A percentile compares a stretch with the other conserved stretches of the same genome.
Conservation (phyloP, 23 tunicate genomes). For the Phallusia fumigata region DNA sequence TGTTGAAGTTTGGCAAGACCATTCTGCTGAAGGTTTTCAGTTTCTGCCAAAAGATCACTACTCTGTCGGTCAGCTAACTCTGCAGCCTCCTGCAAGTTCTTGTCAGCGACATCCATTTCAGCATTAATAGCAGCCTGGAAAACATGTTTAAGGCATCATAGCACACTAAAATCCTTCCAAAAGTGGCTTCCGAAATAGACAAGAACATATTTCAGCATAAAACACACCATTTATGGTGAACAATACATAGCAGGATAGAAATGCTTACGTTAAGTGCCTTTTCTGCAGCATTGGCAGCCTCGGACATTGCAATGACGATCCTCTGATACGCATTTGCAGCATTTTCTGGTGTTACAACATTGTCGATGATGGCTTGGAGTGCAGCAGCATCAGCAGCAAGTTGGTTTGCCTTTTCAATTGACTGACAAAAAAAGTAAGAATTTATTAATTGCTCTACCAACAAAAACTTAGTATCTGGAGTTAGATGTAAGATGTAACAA, state of each 20-base stretch:
- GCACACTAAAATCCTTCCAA: too few relatives aligned
- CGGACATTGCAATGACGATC: constrained; percentile 42
- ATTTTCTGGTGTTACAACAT: constrained; percentile 9
- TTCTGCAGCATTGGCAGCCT: constrained; percentile 68
- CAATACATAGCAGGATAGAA: neutral
- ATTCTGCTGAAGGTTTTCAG: constrained; percentile 17
- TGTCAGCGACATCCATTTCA: constrained; percentile 25
- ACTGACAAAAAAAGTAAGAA: constrained; percentile 16
- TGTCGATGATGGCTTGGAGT: constrained; percentile 31
- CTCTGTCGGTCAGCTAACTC: constrained; percentile 24
- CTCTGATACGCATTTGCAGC: constrained; percentile 53
- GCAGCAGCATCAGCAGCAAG: constrained; percentile 49
- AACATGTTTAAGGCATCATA: neutral
- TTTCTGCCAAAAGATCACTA: constrained; percentile 27
- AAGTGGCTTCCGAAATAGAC: too few relatives aligned
- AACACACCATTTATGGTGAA: neutral
- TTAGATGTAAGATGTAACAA: neutral
- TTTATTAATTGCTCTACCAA: neutral
- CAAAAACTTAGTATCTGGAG: neutral
- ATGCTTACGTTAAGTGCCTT: constrained; percentile 43
- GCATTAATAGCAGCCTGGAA: constrained; percentile 41
- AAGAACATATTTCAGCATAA: too few relatives aligned
- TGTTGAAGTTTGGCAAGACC: constrained; percentile 2
- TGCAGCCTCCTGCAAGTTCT: constrained; percentile 30
- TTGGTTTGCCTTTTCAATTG: constrained; percentile 37